Evolutionary conservation across 2,113 vertebrate species (phyloP), one percentile per base, ranked within the genome.

Genomic region (Leptosomus discolor): DNA sequence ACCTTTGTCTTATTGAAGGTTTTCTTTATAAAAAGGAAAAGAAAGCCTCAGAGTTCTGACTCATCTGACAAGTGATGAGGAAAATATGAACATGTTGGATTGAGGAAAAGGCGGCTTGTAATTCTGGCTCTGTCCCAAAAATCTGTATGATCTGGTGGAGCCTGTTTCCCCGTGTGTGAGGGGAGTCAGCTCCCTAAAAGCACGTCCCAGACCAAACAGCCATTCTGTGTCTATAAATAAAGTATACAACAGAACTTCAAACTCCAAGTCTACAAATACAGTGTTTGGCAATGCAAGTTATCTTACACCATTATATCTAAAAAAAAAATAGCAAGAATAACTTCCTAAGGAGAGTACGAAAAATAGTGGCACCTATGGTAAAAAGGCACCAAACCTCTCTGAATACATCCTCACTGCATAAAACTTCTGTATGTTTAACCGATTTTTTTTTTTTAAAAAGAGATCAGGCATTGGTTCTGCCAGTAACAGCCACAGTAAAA

Each of bases 1-100:
- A 96, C 93, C 93, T 87, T 87, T 71, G 57, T 94, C 78, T 91
- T 87, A 91, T 12, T 78, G 73, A 64, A 94, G 73, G 46, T 54
- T 95, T 70, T 81, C 26, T 65, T 74, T 51, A 64, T 6, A 58
- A 71, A 53, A 67, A 60, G 7, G 22, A 69, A 74, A 71, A 76
- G 36, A 76, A 90, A 91, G 3, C 15, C 36, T 89, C 43, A 36
- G 43, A 57, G 11, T 68, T 96, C 76, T 91, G 73, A 92, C 51
- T 91, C 56, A 46, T 77, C 64, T 90, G 69, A 86, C 77, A 94
- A 85, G 39, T 5, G 12, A 85, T 22, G 15, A 95, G 67, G 70
- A 76, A 95, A 94, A 88, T n/a, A 85, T 3, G 32, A 94, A 85
- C 50, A 57, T 24, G 15, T 20, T 75, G 74, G 50, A 65, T 57